Conservation (phyloP, 2,797 vertebrate species). For the Craterocephalus amniculus region DNA sequence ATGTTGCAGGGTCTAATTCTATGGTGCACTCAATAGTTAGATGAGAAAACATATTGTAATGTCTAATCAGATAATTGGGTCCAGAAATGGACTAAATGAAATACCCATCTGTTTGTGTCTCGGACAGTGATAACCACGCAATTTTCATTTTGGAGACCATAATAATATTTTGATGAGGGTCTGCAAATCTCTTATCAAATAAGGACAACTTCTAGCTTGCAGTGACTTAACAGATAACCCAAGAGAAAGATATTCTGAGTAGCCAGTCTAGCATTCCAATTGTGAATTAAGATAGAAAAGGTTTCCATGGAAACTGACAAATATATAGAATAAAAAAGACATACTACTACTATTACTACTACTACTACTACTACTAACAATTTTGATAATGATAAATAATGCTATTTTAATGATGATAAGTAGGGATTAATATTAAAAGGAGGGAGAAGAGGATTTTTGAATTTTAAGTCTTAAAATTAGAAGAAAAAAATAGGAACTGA, state of each 20-base stretch:
- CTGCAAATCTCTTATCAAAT: constrained; percentile 52
- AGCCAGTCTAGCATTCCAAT: not conserved
- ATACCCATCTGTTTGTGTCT: constrained; percentile 56
- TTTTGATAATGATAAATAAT: not conserved
- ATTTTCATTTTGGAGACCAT: constrained; percentile 68
- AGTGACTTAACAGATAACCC: constrained; percentile 33
- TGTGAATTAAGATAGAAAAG: not conserved
- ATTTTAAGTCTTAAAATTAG: not conserved
- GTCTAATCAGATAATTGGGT: constrained; percentile 66
- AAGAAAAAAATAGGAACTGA: not conserved
- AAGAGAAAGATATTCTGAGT: constrained; percentile 11
- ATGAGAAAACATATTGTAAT: constrained; percentile 47
- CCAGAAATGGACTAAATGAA: constrained; percentile 53
- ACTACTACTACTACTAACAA: not conserved
- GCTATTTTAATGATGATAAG: not conserved
- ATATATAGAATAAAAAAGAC: not conserved
- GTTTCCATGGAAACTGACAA: not conserved
- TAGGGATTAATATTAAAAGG: not conserved
- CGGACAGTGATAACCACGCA: constrained; percentile 56
- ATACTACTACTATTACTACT: not conserved
- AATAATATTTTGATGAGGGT: constrained; percentile 57
- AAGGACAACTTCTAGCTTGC: constrained; percentile 12
- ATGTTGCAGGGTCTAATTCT: constrained; percentile 41
- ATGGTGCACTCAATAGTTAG: constrained; percentile 7
- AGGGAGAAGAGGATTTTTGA: too few species aligned